phyloP scores from a whole-genome alignment of 2,888 invertebrate genomes.

The Patella pellucida region DNA sequence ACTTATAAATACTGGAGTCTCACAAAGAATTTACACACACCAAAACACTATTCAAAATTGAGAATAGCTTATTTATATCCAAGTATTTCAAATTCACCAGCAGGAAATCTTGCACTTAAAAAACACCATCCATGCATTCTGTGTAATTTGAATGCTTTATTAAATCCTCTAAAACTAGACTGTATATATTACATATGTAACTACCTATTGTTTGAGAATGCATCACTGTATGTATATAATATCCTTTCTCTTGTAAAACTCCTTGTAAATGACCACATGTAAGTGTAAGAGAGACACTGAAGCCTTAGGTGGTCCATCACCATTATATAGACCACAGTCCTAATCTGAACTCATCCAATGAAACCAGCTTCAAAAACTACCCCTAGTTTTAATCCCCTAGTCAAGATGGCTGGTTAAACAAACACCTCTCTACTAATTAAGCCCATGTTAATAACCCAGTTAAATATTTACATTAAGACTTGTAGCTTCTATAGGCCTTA shows the following conservation, averaged over 20 bases:
- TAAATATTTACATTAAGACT: conserved; percentile 5
- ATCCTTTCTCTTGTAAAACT: not conserved
- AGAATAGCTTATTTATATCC: no score
- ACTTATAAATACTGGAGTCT: no score
- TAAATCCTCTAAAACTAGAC: no score
- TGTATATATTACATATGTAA: not conserved
- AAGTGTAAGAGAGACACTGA: not conserved
- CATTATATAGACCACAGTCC: not conserved
- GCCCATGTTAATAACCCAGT: not conserved
- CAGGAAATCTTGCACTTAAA: no score
- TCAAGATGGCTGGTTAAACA: not conserved
- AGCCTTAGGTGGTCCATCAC: not conserved
- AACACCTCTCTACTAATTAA: conserved; percentile 6
- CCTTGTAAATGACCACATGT: not conserved
- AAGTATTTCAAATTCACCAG: no score
- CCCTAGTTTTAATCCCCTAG: not conserved
- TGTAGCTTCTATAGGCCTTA: not conserved
- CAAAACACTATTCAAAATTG: no score
- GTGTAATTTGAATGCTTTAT: no score
- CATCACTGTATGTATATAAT: not conserved
- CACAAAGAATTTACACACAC: no score
- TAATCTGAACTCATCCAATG: not conserved
- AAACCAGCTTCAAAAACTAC: conserved; percentile 7
- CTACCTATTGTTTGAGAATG: conserved; percentile 2
- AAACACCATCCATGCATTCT: no score